These are phyloP conservation scores for Callimorpha dominula DNA, from an alignment of 2,888 invertebrate species.

Conservation along the genomic window DNA sequence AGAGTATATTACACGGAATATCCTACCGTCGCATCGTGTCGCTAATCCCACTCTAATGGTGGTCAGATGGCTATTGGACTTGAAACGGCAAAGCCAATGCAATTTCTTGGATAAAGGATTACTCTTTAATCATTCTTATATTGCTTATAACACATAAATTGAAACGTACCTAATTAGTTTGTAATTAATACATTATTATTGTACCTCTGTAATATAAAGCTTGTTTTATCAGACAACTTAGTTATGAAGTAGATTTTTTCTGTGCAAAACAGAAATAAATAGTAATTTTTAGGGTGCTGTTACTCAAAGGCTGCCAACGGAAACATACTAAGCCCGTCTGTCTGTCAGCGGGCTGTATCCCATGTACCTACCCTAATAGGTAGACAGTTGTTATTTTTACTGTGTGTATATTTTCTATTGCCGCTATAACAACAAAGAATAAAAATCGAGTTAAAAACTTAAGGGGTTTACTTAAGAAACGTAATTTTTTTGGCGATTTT, in stretches of 20 bases:
- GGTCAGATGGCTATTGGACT: constrained; percentile 83
- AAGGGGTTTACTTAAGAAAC: no score
- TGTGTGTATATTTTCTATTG: no score
- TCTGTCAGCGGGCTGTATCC: no score
- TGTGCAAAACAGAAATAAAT: no score
- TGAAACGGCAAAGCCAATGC: constrained; percentile 79
- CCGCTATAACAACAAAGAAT: no score
- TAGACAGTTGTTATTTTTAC: no score
- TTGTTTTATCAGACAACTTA: not conserved
- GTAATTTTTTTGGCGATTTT: no score
- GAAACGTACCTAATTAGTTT: not conserved
- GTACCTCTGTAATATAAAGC: not conserved
- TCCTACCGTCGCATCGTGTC: constrained; percentile 64
- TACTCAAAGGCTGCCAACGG: no score
- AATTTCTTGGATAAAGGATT: constrained; percentile 76
- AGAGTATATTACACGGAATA: constrained; percentile 64
- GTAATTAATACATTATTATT: not conserved
- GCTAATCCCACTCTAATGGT: constrained; percentile 83
- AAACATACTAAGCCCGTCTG: no score
- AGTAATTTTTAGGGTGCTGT: no score
- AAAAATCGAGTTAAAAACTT: no score
- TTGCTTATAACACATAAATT: constrained; percentile 23
- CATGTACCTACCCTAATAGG: no score
- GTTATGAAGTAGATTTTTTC: not conserved
- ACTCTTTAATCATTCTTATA: constrained; percentile 54